A percentile compares a stretch with the other conserved stretches of the same genome.
Conservation (phyloP, 2,113 vertebrate species). For the Alouatta palliata region DNA sequence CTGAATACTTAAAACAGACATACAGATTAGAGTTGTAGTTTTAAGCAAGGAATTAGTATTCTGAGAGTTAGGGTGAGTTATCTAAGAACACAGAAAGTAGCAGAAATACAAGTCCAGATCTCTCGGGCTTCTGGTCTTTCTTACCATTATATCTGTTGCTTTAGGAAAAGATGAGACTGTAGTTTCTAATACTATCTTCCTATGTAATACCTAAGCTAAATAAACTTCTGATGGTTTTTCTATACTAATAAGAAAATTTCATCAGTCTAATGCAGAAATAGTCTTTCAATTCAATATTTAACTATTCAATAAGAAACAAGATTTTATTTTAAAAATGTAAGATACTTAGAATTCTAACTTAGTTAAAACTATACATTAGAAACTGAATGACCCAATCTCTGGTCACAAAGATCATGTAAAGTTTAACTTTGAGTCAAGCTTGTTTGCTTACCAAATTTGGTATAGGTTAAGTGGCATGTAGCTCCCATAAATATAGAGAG, state of each 20-base stretch:
- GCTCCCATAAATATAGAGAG: constrained; percentile 83
- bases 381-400: constrained; percentile 55
- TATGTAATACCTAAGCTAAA: background rate
- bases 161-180: background rate
- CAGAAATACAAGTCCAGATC: background rate
- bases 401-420: constrained; percentile 73
- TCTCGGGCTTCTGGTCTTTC: background rate
- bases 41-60: background rate
- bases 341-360: constrained; percentile 57
- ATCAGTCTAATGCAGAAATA: background rate
- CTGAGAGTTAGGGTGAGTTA: background rate
- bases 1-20: background rate
- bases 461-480: constrained; percentile 73
- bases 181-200: background rate
- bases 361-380: constrained; percentile 71
- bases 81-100: background rate
- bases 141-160: background rate
- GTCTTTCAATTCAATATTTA: background rate
- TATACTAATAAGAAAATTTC: background rate
- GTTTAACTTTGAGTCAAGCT: constrained; percentile 76
- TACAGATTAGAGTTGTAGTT: background rate
- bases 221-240: background rate
- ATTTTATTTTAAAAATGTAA: background rate
- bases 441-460: constrained; percentile 75
- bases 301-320: constrained; percentile 36